Conservation (phyloP, 1,140 invertebrate genomes). For the Drosophila rufa region DNA sequence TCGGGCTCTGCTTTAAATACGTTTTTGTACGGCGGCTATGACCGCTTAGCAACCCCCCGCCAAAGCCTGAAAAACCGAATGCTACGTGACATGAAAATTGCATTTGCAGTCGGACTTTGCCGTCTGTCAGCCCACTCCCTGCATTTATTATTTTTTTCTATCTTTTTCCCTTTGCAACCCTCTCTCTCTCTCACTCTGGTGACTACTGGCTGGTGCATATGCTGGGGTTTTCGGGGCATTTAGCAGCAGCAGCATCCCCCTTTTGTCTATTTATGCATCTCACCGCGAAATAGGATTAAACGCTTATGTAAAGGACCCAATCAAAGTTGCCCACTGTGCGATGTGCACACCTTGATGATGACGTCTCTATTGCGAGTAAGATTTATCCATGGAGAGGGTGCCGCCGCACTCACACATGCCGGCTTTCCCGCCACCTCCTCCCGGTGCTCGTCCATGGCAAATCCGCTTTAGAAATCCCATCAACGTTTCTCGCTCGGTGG, state of each 20-base stretch:
- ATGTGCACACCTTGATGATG: constrained; percentile 71
- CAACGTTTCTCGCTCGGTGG: constrained; percentile 40
- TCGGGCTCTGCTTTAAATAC: constrained; percentile 72
- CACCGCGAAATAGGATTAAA: constrained; percentile 85
- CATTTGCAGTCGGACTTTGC: constrained; percentile 68
- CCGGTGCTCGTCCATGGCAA: constrained; percentile 29
- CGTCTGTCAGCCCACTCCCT: constrained; percentile 9
- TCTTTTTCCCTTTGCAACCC: constrained; percentile 11
- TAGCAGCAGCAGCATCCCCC: constrained; percentile 49
- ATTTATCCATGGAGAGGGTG: constrained; percentile 7
- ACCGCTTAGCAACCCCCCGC: constrained; percentile 55
- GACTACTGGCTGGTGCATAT: constrained; percentile 61
- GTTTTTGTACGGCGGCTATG: constrained; percentile 62
- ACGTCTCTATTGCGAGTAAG: constrained; percentile 60
- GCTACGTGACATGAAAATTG: constrained; percentile 82
- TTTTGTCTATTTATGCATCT: constrained; percentile 84
- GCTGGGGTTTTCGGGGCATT: constrained; percentile 61
- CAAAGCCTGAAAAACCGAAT: constrained; percentile 49
- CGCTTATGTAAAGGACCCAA: constrained; percentile 84
- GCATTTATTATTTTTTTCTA: constrained; percentile 17
- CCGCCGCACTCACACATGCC: constrained; percentile 56
- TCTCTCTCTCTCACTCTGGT: constrained; percentile 32
- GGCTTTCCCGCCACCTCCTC: constrained; percentile 48
- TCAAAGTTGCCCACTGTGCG: constrained; percentile 72
- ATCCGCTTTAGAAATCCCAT: constrained; percentile 79